Conservation (phyloP, 2,113 vertebrate genomes). For the Psittacara wagleri region DNA sequence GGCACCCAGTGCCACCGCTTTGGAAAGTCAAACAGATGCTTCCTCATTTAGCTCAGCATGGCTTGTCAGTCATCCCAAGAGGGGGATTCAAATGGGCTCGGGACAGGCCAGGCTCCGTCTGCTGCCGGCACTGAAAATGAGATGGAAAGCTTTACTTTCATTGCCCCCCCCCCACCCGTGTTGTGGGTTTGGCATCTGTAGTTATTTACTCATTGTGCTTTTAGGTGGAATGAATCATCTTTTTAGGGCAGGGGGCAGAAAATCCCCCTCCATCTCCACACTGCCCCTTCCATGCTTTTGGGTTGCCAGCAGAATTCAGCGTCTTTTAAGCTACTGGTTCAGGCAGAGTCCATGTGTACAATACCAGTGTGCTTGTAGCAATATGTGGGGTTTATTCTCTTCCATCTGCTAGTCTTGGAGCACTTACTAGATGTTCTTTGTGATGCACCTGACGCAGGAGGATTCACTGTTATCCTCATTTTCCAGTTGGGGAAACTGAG, state of each 20-base stretch:
- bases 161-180: background rate
- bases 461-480: background rate
- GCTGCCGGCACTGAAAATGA: constrained; percentile 38
- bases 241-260: background rate
- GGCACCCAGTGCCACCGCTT: constrained; percentile 32
- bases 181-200: background rate
- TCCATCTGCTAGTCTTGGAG: background rate
- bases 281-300: background rate
- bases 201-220: constrained; percentile 40
- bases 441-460: background rate
- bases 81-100: constrained; percentile 24
- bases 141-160: background rate
- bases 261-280: background rate
- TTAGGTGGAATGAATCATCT: constrained; percentile 6
- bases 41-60: constrained; percentile 19
- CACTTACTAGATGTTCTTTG: background rate
- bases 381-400: background rate
- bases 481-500: constrained; percentile 5
- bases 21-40: constrained; percentile 55
- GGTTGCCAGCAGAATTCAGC: background rate
- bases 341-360: background rate
- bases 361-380: background rate
- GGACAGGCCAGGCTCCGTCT: constrained; percentile 39
- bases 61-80: constrained; percentile 52
- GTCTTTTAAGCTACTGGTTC: background rate